phyloP scores from a whole-genome alignment of 2,888 invertebrate genomes.

The Mesorhabditis sp. region DNA sequence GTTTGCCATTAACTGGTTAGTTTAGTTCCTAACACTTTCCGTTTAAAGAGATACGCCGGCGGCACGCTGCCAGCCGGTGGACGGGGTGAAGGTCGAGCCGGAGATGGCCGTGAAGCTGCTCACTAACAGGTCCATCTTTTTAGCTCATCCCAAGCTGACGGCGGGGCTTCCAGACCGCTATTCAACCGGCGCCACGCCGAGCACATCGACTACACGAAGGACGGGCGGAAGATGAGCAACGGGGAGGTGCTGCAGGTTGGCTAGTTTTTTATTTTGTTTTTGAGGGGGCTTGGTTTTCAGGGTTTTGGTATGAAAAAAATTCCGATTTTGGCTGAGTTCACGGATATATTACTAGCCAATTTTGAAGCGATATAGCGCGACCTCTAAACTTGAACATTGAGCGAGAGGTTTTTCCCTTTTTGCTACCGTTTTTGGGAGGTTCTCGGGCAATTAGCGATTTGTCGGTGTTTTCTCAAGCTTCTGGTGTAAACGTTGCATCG shows the following conservation, averaged over 20 bases:
- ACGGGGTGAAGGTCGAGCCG: neutral
- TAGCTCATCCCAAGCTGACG: constrained; percentile 9
- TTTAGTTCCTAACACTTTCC: constrained; percentile 5
- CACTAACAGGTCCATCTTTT: neutral
- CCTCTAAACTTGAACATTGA: too few relatives aligned
- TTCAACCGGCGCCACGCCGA: constrained; percentile 34
- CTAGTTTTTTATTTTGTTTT: neutral
- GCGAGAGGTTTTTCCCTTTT: too few relatives aligned
- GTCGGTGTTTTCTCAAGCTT: too few relatives aligned
- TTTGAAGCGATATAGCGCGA: too few relatives aligned
- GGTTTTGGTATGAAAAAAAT: too few relatives aligned
- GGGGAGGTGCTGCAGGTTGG: constrained; percentile 23
- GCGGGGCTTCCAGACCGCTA: constrained; percentile 32
- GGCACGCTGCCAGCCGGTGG: neutral
- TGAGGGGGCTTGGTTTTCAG: too few relatives aligned
- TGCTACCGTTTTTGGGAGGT: too few relatives aligned
- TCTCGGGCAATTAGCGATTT: too few relatives aligned
- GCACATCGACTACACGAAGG: constrained; percentile 42
- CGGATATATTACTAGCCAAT: too few relatives aligned
- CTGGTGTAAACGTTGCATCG: too few relatives aligned
- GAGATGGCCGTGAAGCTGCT: neutral
- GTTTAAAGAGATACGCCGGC: neutral
- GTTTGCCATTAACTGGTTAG: constrained; percentile 8
- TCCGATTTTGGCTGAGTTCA: too few relatives aligned
- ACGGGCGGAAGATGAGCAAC: constrained; percentile 42